phyloP scores from a whole-genome alignment of 1,140 invertebrate genomes.

The Brachionus rubens region DNA sequence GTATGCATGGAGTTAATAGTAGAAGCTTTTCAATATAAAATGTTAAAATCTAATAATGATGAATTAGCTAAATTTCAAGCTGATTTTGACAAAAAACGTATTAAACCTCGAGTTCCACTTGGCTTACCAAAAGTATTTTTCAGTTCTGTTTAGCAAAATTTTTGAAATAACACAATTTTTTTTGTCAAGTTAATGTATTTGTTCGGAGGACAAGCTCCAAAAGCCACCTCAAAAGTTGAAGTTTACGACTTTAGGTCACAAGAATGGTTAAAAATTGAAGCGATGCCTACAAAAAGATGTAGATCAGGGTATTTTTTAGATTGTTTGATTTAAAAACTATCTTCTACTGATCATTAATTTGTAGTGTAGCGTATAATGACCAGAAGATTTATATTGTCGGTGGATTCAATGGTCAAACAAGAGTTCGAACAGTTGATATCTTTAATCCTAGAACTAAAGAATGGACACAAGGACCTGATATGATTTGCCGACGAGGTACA shows the following conservation, averaged over 20 bases:
- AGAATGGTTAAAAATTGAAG: constrained; percentile 13
- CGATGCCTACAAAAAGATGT: constrained; percentile 20
- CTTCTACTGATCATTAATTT: not conserved
- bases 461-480: constrained; percentile 71
- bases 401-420: constrained; percentile 62
- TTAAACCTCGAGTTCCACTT: constrained; percentile 8
- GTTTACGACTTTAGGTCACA: constrained; percentile 38
- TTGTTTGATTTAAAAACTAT: not conserved
- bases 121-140: constrained; percentile 27
- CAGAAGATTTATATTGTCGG: constrained; percentile 61
- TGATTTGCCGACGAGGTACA: constrained; percentile 78
- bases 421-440: constrained; percentile 61
- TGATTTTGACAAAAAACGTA: not conserved
- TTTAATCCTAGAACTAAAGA: constrained; percentile 69
- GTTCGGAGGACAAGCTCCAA: constrained; percentile 29
- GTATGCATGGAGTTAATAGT: constrained; percentile 17
- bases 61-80: not conserved
- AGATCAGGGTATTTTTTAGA: constrained; percentile 13
- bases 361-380: constrained; percentile 3
- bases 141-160: not conserved
- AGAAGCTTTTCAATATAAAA: constrained; percentile 26
- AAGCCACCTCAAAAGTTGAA: constrained; percentile 15
- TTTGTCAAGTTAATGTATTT: not conserved
- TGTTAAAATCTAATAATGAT: not conserved
- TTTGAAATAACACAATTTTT: no score